These are phyloP conservation scores for Aldrovandia affinis DNA, from an alignment of 2,797 vertebrate genomes.

Conservation along the genomic window DNA sequence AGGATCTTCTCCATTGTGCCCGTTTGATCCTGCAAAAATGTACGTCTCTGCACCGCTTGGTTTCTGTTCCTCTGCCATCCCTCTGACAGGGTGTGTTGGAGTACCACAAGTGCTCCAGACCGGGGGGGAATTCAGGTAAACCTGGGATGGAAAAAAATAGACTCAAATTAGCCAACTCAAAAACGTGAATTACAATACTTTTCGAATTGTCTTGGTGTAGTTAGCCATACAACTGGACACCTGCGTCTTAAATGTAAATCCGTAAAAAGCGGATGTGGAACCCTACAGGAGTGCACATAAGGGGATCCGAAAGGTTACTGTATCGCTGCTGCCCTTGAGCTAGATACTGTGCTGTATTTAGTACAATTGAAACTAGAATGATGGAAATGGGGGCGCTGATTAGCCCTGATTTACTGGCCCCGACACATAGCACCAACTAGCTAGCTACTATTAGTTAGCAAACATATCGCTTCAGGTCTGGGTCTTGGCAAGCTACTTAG, in stretches of 20 bases:
- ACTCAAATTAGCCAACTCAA: constrained; percentile 21
- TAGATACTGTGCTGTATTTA: constrained; percentile 14
- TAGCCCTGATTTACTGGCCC: not conserved
- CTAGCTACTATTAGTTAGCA: not conserved
- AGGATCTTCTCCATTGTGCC: constrained; percentile 57
- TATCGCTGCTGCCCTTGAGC: not conserved
- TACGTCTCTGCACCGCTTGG: constrained; percentile 68
- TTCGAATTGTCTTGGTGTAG: not conserved
- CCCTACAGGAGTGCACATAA: not conserved
- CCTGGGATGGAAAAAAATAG: constrained; percentile 43
- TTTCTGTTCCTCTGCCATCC: constrained; percentile 69
- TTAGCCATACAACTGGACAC: constrained; percentile 1
- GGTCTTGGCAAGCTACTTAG: not conserved
- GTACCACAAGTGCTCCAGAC: constrained; percentile 43
- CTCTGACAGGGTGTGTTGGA: constrained; percentile 40
- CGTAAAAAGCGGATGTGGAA: not conserved
- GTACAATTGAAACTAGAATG: constrained; percentile 5
- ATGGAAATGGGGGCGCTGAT: not conserved
- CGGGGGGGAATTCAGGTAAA: constrained; percentile 37
- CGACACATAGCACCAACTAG: not conserved
- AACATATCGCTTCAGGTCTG: not conserved
- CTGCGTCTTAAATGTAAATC: not conserved
- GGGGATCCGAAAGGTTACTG: not conserved
- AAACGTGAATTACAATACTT: not conserved
- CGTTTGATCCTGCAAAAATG: constrained; percentile 65